Percentiles rank a stretch among this genome's conserved stretches.
These are phyloP conservation scores for Strigamia crassipes DNA, from an alignment of 2,888 invertebrate genomes.

Conservation along the genomic window DNA sequence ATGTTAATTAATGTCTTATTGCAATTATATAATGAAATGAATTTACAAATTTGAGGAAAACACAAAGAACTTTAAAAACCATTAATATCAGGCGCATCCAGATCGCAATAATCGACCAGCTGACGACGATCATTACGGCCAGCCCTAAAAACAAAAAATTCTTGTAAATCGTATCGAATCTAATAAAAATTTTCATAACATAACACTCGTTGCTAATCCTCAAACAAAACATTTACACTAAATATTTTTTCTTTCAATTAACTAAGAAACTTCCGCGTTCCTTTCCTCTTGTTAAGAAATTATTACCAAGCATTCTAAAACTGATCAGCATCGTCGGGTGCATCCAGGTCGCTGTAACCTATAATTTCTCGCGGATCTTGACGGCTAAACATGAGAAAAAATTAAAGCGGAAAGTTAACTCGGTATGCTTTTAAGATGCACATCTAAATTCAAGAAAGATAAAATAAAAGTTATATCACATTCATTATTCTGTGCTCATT, in stretches of 20 bases:
- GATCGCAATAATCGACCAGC: conserved; percentile 86
- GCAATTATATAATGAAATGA: background rate
- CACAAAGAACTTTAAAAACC: background rate
- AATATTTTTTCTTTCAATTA: background rate
- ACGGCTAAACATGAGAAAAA: conserved; percentile 52
- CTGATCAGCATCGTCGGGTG: conserved; percentile 77
- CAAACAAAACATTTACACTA: background rate
- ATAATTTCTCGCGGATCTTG: conserved; percentile 72
- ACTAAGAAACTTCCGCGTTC: too few relatives aligned
- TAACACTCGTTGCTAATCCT: background rate
- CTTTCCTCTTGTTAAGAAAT: conserved; percentile 8
- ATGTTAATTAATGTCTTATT: background rate
- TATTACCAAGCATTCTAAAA: conserved; percentile 63
- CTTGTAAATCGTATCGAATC: background rate
- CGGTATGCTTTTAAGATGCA: conserved; percentile 1
- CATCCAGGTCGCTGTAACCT: conserved; percentile 89
- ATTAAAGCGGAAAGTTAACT: conserved; percentile 15
- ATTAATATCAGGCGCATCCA: conserved; percentile 85
- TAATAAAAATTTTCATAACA: background rate
- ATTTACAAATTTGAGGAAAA: background rate
- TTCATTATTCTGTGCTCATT: background rate
- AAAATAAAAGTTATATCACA: background rate
- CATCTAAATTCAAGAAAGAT: conserved; percentile 6
- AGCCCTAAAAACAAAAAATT: background rate
- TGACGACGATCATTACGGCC: conserved; percentile 16